Evolutionary conservation across 2,888 invertebrate genomes (phyloP).

Genomic region (Trichopoda pennipes): DNA sequence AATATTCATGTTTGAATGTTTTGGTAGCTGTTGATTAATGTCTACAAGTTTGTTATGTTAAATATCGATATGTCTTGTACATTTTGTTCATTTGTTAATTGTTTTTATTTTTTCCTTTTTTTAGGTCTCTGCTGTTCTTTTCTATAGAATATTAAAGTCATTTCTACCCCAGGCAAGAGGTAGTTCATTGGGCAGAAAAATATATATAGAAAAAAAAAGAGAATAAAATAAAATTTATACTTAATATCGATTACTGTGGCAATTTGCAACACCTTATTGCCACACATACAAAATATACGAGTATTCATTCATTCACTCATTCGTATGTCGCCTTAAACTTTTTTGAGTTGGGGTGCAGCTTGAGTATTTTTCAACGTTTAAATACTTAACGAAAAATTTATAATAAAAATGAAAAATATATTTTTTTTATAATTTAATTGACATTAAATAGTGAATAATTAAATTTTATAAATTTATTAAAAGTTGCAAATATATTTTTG

Average conservation of each 20-base stretch:
- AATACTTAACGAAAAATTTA: background rate
- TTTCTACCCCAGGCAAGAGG: conserved; percentile 21
- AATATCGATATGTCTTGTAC: conserved; percentile 57
- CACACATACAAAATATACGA: conserved; percentile 1
- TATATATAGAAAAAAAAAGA: conserved; percentile 19
- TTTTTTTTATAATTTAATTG: conserved; percentile 54
- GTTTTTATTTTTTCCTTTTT: background rate
- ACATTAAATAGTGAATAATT: conserved; percentile 63
- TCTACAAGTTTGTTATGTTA: conserved; percentile 55
- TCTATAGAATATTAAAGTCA: conserved; percentile 6
- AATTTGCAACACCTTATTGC: conserved; percentile 64
- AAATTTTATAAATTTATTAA: conserved; percentile 50
- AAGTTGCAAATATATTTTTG: conserved; percentile 36
- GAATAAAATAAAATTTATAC: conserved; percentile 60
- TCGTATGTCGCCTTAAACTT: conserved; percentile 18
- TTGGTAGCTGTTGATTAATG: conserved; percentile 66
- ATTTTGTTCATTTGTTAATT: too few species aligned
- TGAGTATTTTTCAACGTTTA: conserved; percentile 12
- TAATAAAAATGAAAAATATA: conserved; percentile 44
- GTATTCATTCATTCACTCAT: background rate
- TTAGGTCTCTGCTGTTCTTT: conserved; percentile 9
- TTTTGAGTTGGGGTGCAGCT: conserved; percentile 62
- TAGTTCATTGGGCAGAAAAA: conserved; percentile 11
- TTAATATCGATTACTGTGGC: conserved; percentile 61
- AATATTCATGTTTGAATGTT: conserved; percentile 56